A percentile compares a stretch with the other conserved stretches of the same genome.
Conservation (phyloP, 2,888 invertebrate species). For the Elmis aenea region DNA sequence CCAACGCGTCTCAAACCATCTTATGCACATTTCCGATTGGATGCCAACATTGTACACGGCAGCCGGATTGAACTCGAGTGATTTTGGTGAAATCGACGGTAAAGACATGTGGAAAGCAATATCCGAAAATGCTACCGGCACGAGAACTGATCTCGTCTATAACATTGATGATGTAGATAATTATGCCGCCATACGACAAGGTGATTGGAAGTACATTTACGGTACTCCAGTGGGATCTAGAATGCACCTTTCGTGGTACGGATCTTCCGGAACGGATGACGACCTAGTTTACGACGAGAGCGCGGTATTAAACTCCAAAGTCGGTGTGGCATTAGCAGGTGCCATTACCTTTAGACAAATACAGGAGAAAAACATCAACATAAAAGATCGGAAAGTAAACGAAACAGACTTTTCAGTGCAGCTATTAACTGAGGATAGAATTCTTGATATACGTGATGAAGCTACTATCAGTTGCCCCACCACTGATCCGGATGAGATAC, state of each 20-base stretch:
- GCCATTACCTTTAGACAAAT: constrained; percentile 49
- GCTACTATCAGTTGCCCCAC: constrained; percentile 36
- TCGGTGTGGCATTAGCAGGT: constrained; percentile 48
- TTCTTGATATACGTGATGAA: constrained; percentile 30
- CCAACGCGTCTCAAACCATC: constrained; percentile 53
- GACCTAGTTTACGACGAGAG: constrained; percentile 44
- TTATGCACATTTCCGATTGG: constrained; percentile 68
- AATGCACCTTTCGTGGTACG: constrained; percentile 46
- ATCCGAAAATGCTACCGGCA: constrained; percentile 44
- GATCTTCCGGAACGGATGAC: constrained; percentile 42
- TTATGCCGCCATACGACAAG: constrained; percentile 55
- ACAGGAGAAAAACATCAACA: constrained; percentile 35
- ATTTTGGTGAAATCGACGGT: constrained; percentile 56
- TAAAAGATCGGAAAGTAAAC: constrained; percentile 13
- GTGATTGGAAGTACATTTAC: constrained; percentile 59
- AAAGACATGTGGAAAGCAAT: constrained; percentile 51
- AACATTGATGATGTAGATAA: constrained; percentile 54
- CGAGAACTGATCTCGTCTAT: constrained; percentile 55
- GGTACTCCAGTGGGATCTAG: constrained; percentile 47
- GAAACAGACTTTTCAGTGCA: constrained; percentile 23
- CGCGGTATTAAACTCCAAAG: constrained; percentile 46
- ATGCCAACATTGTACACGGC: constrained; percentile 62
- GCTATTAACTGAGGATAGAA: constrained; percentile 27
- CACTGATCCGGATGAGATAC: constrained; percentile 28
- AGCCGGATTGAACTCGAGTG: constrained; percentile 47